Evolutionary conservation across 2,113 vertebrate genomes (phyloP).

Genomic region (Edolisoma coerulescens): DNA sequence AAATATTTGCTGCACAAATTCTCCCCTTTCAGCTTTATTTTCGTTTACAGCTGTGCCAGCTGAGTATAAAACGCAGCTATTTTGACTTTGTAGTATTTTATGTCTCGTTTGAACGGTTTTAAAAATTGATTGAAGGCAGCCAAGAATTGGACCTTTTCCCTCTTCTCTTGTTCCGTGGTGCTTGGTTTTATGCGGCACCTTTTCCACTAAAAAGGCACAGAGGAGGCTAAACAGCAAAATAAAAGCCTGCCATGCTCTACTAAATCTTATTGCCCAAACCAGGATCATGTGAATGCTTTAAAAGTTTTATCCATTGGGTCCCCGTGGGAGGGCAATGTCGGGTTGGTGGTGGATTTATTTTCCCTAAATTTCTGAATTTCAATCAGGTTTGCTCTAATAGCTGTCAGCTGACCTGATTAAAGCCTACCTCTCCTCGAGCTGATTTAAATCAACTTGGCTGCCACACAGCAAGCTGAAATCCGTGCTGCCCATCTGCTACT

Average conservation of each 20-base stretch:
- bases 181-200: slow-evolving; percentile 3
- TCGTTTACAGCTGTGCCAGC: neutral
- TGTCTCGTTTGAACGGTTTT: neutral
- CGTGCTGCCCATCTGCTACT: slow-evolving; percentile 56
- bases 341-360: slow-evolving; percentile 20
- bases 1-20: neutral
- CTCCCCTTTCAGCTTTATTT: neutral
- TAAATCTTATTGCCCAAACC: slow-evolving; percentile 29
- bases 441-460: slow-evolving; percentile 63
- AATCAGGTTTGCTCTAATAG: slow-evolving; percentile 38
- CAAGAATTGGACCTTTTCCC: neutral
- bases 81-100: slow-evolving; percentile 15
- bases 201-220: neutral
- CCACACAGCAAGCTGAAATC: slow-evolving; percentile 42
- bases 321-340: neutral
- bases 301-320: neutral
- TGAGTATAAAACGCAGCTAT: neutral
- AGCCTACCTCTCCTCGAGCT: slow-evolving; percentile 8
- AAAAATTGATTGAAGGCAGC: neutral
- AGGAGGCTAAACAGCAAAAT: slow-evolving; percentile 17
- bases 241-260: neutral
- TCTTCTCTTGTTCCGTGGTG: neutral
- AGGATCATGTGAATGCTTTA: neutral
- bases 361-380: slow-evolving; percentile 35
- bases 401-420: slow-evolving; percentile 65